A percentile compares a stretch with the other conserved stretches of the same genome.
These are phyloP conservation scores for Gymnoscopelus microlampas DNA, from an alignment of 2,797 vertebrate species.

Conservation along the genomic window DNA sequence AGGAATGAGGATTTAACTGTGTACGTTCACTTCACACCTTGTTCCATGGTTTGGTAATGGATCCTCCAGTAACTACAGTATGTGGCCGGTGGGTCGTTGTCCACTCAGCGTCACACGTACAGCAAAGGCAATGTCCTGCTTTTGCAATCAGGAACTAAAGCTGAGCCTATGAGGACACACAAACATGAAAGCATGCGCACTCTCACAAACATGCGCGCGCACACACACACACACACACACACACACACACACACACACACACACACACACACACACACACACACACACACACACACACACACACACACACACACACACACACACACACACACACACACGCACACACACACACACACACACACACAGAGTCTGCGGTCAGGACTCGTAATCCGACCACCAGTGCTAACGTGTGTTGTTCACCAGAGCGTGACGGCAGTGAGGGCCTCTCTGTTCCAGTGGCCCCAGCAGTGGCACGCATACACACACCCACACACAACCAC, in stretches of 20 bases:
- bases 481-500: constrained; percentile 9
- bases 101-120: too few species aligned
- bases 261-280: neutral
- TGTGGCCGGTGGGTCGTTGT: too few species aligned
- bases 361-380: neutral
- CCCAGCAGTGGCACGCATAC: constrained; percentile 6
- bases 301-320: constrained; percentile 9
- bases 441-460: neutral
- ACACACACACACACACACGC: neutral
- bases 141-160: neutral
- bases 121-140: neutral
- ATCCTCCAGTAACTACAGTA: too few species aligned
- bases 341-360: constrained; percentile 10
- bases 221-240: neutral
- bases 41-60: too few species aligned
- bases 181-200: neutral
- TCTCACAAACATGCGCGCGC: neutral
- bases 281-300: constrained; percentile 7
- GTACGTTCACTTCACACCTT: too few species aligned
- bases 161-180: neutral
- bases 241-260: neutral
- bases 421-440: constrained; percentile 12
- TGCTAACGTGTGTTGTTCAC: neutral
- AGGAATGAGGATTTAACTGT: too few species aligned
- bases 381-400: constrained; percentile 20